phyloP scores from a whole-genome alignment of 2,113 vertebrate species.

The Kryptolebias marmoratus region DNA sequence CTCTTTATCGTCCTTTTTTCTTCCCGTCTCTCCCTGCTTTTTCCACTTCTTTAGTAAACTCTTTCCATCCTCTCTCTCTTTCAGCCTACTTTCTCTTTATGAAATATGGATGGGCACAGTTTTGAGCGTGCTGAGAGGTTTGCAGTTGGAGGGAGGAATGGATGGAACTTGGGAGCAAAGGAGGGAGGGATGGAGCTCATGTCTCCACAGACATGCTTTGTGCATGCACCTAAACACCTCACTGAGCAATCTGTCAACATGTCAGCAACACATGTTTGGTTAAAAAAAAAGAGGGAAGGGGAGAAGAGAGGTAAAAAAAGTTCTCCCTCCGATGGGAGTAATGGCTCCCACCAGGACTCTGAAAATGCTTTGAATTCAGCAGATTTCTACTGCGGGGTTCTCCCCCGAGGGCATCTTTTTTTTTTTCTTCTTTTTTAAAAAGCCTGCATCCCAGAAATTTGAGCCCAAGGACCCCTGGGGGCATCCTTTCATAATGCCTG shows the following conservation, averaged over 20 bases:
- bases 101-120: constrained; percentile 99
- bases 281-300: constrained; percentile 92
- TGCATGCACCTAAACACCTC: constrained; percentile 99
- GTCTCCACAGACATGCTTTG: constrained; percentile 96
- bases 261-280: constrained; percentile 99
- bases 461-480: constrained; percentile 99
- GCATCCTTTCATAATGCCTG: constrained; percentile 99
- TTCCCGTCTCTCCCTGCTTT: constrained; percentile 27
- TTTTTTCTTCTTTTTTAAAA: constrained; percentile 82
- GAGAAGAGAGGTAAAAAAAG: constrained; percentile 76
- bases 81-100: constrained; percentile 89
- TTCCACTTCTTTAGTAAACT: constrained; percentile 57
- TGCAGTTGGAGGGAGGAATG: constrained; percentile 85
- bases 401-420: constrained; percentile 97
- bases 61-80: constrained; percentile 73
- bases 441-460: constrained; percentile 99
- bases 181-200: constrained; percentile 67
- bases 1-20: constrained; percentile 84
- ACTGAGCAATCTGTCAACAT: constrained; percentile 99
- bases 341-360: constrained; percentile 99
- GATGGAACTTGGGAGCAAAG: constrained; percentile 67
- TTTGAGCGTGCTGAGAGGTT: constrained; percentile 93
- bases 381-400: constrained; percentile 99
- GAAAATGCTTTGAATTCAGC: constrained; percentile 99
- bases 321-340: constrained; percentile 87